Percentiles rank a stretch among this genome's conserved stretches.
These are phyloP conservation scores for Seira musarum DNA, from an alignment of 2,888 invertebrate genomes.

Conservation along the genomic window DNA sequence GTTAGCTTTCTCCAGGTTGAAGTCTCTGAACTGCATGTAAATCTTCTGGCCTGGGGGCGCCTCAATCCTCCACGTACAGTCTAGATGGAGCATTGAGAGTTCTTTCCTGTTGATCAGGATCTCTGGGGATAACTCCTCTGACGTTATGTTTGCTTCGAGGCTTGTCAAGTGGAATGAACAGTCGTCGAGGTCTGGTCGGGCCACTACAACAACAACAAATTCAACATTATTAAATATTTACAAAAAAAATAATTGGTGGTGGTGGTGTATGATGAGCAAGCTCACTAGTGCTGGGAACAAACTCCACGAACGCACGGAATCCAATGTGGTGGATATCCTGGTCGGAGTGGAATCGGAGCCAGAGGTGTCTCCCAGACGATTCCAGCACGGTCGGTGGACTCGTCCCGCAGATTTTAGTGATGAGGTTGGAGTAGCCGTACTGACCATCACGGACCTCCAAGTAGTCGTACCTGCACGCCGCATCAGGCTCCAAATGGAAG, in stretches of 20 bases:
- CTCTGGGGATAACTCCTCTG: slow-evolving; percentile 76
- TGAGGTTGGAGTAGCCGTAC: slow-evolving; percentile 75
- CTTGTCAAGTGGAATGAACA: slow-evolving; percentile 77
- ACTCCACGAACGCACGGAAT: slow-evolving; percentile 84
- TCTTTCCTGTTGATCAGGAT: slow-evolving; percentile 74
- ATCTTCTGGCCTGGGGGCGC: slow-evolving; percentile 78
- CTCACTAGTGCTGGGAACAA: slow-evolving; percentile 77
- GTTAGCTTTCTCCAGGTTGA: slow-evolving; percentile 81
- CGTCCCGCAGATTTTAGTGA: slow-evolving; percentile 82
- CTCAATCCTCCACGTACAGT: slow-evolving; percentile 83
- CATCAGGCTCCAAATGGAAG: slow-evolving; percentile 74
- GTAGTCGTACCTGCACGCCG: slow-evolving; percentile 84
- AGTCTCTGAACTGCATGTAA: slow-evolving; percentile 75
- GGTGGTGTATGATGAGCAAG: too few species aligned
- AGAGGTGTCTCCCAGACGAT: slow-evolving; percentile 82
- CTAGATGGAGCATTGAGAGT: slow-evolving; percentile 72
- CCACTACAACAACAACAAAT: too few species aligned
- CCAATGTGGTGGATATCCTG: slow-evolving; percentile 85
- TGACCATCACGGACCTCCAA: slow-evolving; percentile 88
- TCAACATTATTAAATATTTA: slow-evolving; percentile 62
- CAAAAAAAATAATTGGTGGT: background rate
- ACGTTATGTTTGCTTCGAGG: slow-evolving; percentile 76
- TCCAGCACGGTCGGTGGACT: slow-evolving; percentile 82
- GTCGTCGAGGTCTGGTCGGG: slow-evolving; percentile 76
- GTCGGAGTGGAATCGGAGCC: slow-evolving; percentile 86